phyloP scores from a whole-genome alignment of 2,888 invertebrate genomes.

The Scaptodrosophila latifasciaeformis region DNA sequence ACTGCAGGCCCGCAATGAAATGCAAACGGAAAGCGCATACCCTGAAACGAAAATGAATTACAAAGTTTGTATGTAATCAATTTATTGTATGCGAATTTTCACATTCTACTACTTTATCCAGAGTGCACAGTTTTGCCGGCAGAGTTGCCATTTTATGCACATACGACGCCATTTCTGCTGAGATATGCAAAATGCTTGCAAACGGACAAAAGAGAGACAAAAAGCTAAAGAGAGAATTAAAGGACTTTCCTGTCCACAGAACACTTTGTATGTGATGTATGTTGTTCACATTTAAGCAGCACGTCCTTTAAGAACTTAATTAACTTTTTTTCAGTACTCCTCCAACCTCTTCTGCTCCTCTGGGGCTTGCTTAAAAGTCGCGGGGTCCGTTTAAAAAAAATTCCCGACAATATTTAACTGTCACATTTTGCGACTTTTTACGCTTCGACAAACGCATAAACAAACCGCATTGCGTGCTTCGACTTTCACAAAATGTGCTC shows the following conservation, averaged over 20 bases:
- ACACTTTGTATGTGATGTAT: background rate
- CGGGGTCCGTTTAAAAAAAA: background rate
- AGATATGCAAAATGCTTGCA: conserved; percentile 41
- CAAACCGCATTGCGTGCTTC: conserved; percentile 40
- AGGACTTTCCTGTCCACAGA: too few relatives aligned
- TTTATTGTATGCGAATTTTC: conserved; percentile 30
- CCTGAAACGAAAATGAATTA: conserved; percentile 6
- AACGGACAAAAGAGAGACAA: conserved; percentile 1
- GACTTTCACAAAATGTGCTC: conserved; percentile 37
- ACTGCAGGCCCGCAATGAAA: conserved; percentile 16
- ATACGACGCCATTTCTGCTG: conserved; percentile 26
- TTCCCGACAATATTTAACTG: conserved; percentile 56
- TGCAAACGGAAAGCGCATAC: conserved; percentile 22
- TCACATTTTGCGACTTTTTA: conserved; percentile 56
- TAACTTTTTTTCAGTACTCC: conserved; percentile 42
- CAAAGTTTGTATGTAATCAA: conserved; percentile 47
- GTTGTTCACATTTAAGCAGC: conserved; percentile 17
- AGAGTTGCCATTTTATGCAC: background rate
- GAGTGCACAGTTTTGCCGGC: background rate
- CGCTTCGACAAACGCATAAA: conserved; percentile 59
- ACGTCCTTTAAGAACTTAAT: conserved; percentile 64
- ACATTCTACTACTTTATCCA: background rate
- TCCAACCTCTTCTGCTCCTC: background rate
- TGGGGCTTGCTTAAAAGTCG: too few relatives aligned
- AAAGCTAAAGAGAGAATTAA: background rate